A percentile compares a stretch with the other conserved stretches of the same genome.
These are phyloP conservation scores for Pongo abelii DNA, from an alignment of 2,113 vertebrate species.

Conservation along the genomic window DNA sequence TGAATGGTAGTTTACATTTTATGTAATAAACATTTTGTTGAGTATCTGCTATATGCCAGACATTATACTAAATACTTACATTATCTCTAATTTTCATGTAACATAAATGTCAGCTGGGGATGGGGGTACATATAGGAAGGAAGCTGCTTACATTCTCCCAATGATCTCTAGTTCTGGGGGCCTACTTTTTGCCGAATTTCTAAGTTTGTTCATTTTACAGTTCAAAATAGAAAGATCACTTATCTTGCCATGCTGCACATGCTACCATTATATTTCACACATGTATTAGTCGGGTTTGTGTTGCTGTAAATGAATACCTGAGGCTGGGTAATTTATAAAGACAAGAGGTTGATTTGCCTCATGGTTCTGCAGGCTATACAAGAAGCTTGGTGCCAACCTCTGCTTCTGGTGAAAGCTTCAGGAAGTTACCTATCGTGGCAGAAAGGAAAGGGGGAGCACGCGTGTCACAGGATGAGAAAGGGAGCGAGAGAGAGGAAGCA, in stretches of 20 bases:
- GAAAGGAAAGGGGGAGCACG: too few relatives aligned
- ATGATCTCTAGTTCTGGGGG: background rate
- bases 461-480: too few relatives aligned
- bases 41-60: background rate
- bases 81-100: constrained; percentile 44
- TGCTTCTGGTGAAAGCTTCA: too few relatives aligned
- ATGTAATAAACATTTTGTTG: constrained; percentile 18
- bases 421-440: too few relatives aligned
- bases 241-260: background rate
- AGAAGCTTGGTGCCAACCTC: too few relatives aligned
- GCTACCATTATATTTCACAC: background rate
- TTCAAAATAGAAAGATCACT: background rate
- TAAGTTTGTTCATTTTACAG: constrained; percentile 24
- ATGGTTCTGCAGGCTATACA: too few relatives aligned
- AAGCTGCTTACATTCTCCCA: constrained; percentile 29
- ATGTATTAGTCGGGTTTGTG: too few relatives aligned
- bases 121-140: background rate
- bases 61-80: background rate
- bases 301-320: too few relatives aligned
- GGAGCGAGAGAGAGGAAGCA: too few relatives aligned
- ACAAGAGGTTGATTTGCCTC: too few relatives aligned
- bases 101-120: background rate
- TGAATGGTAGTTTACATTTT: constrained; percentile 16
- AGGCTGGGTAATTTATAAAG: too few relatives aligned
- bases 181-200: constrained; percentile 46